Conservation (phyloP, 2,797 vertebrate species). For the Microctenopoma lineatum region DNA sequence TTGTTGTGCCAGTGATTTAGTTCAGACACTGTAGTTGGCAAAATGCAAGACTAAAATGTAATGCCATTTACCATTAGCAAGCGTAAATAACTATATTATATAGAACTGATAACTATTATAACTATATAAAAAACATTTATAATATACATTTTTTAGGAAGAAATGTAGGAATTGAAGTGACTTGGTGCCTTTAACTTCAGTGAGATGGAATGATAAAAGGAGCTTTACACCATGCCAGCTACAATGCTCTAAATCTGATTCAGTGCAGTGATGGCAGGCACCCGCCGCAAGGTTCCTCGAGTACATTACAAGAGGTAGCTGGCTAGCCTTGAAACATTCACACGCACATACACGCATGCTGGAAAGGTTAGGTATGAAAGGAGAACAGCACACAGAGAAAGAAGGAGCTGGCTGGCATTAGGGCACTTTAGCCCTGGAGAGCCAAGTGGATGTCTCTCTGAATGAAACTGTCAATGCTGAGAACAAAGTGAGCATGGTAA, state of each 20-base stretch:
- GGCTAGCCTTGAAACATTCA: slow-evolving; percentile 10
- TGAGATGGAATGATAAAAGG: background rate
- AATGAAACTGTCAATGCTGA: slow-evolving; percentile 72
- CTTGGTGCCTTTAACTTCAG: slow-evolving; percentile 1
- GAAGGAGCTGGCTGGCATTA: slow-evolving; percentile 34
- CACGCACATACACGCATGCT: slow-evolving; percentile 6
- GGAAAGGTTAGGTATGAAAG: slow-evolving; percentile 55
- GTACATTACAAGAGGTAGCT: slow-evolving; percentile 16
- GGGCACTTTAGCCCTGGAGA: slow-evolving; percentile 55
- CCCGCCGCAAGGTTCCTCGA: slow-evolving; percentile 22
- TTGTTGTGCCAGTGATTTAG: too few relatives aligned
- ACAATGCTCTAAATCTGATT: slow-evolving; percentile 19
- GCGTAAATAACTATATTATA: too few relatives aligned
- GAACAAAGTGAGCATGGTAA: slow-evolving; percentile 75
- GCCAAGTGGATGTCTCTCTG: slow-evolving; percentile 57
- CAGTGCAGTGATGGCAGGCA: background rate
- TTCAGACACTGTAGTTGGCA: too few relatives aligned
- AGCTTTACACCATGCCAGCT: slow-evolving; percentile 2
- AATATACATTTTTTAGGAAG: too few relatives aligned
- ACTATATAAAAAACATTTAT: too few relatives aligned
- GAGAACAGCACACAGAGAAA: slow-evolving; percentile 45
- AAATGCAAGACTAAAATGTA: too few relatives aligned
- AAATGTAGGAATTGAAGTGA: background rate
- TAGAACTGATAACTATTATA: too few relatives aligned
- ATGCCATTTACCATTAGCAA: too few relatives aligned